A percentile compares a stretch with the other conserved stretches of the same genome.
Evolutionary conservation across 2,888 invertebrate species (phyloP).

Genomic region (Theretra japonica): DNA sequence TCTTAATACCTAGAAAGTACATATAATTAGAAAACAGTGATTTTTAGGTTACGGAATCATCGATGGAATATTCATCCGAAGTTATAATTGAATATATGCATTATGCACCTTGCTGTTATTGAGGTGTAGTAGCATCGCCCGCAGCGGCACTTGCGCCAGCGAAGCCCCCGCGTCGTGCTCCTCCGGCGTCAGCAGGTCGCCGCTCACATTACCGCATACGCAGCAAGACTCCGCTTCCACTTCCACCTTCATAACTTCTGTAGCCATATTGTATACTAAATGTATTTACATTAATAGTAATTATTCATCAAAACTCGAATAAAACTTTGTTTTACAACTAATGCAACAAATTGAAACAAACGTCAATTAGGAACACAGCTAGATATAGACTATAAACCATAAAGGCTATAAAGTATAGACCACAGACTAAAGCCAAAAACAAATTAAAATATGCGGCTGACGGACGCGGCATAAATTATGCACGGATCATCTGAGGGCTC

Average conservation of each 20-base stretch:
- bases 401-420: too few relatives aligned
- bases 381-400: too few relatives aligned
- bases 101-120: conserved; percentile 66
- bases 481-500: too few relatives aligned
- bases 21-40: neutral
- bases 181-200: conserved; percentile 68
- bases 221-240: conserved; percentile 63
- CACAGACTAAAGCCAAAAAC: too few relatives aligned
- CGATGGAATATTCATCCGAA: neutral
- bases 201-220: conserved; percentile 61
- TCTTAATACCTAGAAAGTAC: too few relatives aligned
- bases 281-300: neutral
- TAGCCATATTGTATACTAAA: conserved; percentile 41
- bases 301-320: neutral
- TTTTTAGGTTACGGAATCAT: conserved; percentile 22
- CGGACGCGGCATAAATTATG: too few relatives aligned
- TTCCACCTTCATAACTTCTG: conserved; percentile 66
- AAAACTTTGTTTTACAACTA: neutral
- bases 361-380: neutral
- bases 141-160: conserved; percentile 61
- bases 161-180: conserved; percentile 69
- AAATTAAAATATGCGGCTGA: too few relatives aligned
- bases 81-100: conserved; percentile 41
- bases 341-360: neutral
- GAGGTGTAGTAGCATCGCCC: conserved; percentile 73